These are phyloP conservation scores for Aphis craccivora DNA, from an alignment of 1,140 invertebrate species.

Conservation along the genomic window DNA sequence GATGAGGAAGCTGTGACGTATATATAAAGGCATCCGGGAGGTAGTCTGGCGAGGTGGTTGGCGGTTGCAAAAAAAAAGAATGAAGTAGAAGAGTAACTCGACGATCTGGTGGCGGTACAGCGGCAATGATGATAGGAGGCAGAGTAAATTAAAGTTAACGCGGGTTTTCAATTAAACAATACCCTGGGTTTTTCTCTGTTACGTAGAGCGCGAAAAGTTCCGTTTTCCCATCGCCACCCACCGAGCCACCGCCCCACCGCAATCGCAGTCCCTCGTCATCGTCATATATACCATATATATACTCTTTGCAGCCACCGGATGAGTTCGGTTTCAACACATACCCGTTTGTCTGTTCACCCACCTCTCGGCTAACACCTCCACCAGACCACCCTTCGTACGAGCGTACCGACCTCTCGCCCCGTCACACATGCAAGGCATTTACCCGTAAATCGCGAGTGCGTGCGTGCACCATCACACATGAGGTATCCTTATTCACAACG, in stretches of 20 bases:
- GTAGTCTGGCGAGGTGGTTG: neutral
- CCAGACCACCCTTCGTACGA: neutral
- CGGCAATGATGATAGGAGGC: neutral
- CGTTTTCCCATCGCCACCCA: neutral
- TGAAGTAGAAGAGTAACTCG: neutral
- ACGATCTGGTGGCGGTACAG: neutral
- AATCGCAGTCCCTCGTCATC: neutral
- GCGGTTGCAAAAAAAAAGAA: neutral
- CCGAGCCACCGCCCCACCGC: neutral
- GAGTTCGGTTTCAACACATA: neutral
- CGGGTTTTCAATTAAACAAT: conserved; percentile 57
- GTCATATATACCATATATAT: neutral
- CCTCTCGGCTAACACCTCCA: neutral
- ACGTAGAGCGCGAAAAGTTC: conserved; percentile 51
- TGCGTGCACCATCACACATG: neutral
- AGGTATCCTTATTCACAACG: neutral
- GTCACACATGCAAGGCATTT: neutral
- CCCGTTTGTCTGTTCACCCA: neutral
- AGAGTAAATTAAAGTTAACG: conserved; percentile 57
- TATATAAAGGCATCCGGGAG: neutral
- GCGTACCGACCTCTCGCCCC: neutral
- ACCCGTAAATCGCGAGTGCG: neutral
- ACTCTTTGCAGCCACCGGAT: neutral
- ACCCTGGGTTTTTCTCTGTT: conserved; percentile 41
- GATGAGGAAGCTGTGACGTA: neutral